phyloP scores from a whole-genome alignment of 1,140 invertebrate species.

The Drosophila ohnishii region DNA sequence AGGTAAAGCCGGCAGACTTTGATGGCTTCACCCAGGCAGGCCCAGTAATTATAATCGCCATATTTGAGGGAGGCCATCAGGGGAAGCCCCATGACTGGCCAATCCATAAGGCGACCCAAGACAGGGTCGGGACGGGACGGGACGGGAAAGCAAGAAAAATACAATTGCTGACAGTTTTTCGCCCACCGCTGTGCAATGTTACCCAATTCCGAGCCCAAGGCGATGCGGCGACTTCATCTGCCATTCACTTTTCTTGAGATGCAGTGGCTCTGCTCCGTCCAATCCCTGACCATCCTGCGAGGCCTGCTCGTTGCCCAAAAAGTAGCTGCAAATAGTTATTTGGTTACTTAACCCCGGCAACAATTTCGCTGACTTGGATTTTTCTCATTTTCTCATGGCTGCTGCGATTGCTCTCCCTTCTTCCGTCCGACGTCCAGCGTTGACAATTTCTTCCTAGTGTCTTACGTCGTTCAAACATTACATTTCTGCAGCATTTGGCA shows the following conservation, averaged over 20 bases:
- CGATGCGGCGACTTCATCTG: slow-evolving; percentile 57
- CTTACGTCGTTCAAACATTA: slow-evolving; percentile 33
- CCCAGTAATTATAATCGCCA: slow-evolving; percentile 45
- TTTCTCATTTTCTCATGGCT: slow-evolving; percentile 65
- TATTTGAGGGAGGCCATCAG: slow-evolving; percentile 24
- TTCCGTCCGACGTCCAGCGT: slow-evolving; percentile 22
- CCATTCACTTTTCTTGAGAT: slow-evolving; percentile 69
- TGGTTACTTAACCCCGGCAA: slow-evolving; percentile 52
- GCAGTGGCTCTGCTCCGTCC: slow-evolving; percentile 39
- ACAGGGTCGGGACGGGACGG: neutral
- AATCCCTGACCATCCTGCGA: slow-evolving; percentile 57
- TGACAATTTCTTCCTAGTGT: slow-evolving; percentile 75
- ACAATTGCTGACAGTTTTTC: slow-evolving; percentile 57
- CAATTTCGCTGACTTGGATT: slow-evolving; percentile 49
- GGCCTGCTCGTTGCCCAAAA: slow-evolving; percentile 33
- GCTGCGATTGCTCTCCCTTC: slow-evolving; percentile 24
- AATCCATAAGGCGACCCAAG: slow-evolving; percentile 1
- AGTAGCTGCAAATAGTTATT: slow-evolving; percentile 54
- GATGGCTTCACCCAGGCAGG: slow-evolving; percentile 7
- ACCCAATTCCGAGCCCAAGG: slow-evolving; percentile 61
- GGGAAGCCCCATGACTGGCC: slow-evolving; percentile 18
- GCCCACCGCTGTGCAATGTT: slow-evolving; percentile 57
- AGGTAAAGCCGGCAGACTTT: neutral
- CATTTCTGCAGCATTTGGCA: slow-evolving; percentile 47
- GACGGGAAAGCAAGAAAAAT: slow-evolving; percentile 22